Evolutionary conservation across 2,113 vertebrate genomes (phyloP).

Genomic region (Cathartes aura): DNA sequence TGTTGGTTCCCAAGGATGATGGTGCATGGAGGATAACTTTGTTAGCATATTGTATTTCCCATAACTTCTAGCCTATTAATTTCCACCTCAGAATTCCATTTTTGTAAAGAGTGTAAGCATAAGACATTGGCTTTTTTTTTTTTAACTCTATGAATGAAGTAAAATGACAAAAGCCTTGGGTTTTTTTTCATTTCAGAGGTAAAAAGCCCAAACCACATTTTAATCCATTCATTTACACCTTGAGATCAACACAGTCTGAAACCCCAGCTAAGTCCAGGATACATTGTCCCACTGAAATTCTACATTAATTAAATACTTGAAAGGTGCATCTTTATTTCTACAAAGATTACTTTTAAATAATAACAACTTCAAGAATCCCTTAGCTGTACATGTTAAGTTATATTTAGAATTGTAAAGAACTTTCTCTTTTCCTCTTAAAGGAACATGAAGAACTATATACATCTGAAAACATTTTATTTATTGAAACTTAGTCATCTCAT

Average conservation of each 20-base stretch:
- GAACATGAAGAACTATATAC: not conserved
- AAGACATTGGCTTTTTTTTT: not conserved
- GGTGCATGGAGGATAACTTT: not conserved
- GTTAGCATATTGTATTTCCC: not conserved
- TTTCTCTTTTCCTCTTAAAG: slow-evolving; percentile 28
- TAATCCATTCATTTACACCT: slow-evolving; percentile 28
- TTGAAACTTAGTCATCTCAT: slow-evolving; percentile 26
- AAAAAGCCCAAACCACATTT: slow-evolving; percentile 26
- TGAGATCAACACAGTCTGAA: slow-evolving; percentile 31
- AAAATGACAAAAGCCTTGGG: not conserved
- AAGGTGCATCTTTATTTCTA: slow-evolving; percentile 37
- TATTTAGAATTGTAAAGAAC: slow-evolving; percentile 31
- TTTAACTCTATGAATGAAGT: not conserved
- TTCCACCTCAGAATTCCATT: not conserved
- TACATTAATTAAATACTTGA: slow-evolving; percentile 32
- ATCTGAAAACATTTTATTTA: slow-evolving; percentile 54
- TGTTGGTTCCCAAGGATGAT: not conserved
- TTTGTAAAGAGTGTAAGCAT: not conserved
- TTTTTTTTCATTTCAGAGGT: slow-evolving; percentile 13
- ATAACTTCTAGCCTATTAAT: not conserved
- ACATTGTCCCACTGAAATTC: slow-evolving; percentile 33
- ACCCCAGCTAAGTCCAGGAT: slow-evolving; percentile 30
- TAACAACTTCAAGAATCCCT: not conserved
- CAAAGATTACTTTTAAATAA: not conserved
- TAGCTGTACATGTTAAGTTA: not conserved